Evolutionary conservation across 2,888 invertebrate species (phyloP).

Genomic region (Parnassius mnemosyne): DNA sequence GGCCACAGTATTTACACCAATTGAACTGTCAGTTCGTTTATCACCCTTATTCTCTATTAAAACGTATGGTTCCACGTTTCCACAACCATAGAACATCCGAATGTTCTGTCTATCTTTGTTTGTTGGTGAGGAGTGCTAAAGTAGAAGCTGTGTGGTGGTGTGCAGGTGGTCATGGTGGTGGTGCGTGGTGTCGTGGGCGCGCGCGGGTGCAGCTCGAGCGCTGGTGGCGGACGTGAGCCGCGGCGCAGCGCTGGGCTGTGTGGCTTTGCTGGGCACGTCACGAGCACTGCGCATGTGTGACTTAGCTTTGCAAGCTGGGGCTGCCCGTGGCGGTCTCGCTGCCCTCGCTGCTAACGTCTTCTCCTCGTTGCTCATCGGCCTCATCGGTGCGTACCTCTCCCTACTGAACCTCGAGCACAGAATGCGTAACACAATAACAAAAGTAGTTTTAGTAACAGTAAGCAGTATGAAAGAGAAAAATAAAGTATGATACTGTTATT

Average conservation of each 20-base stretch:
- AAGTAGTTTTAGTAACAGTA: no score
- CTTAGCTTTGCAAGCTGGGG: slow-evolving; percentile 68
- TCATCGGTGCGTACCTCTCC: slow-evolving; percentile 51
- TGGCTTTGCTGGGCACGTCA: slow-evolving; percentile 68
- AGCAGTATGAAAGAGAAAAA: no score
- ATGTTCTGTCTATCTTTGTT: no score
- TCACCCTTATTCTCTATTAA: no score
- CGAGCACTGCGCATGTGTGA: slow-evolving; percentile 75
- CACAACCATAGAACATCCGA: no score
- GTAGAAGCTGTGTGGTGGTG: not conserved
- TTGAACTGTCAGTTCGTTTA: no score
- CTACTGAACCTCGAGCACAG: not conserved
- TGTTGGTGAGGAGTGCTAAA: not conserved
- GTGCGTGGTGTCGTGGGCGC: slow-evolving; percentile 63
- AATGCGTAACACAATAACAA: no score
- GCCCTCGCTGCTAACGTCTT: slow-evolving; percentile 70
- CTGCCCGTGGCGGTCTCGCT: slow-evolving; percentile 58
- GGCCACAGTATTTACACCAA: no score
- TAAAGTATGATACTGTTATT: no score
- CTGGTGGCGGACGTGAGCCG: slow-evolving; percentile 67
- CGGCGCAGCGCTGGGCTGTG: slow-evolving; percentile 63
- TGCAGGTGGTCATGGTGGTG: slow-evolving; percentile 69
- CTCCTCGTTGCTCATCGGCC: slow-evolving; percentile 68
- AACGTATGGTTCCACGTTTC: no score
- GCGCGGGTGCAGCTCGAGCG: slow-evolving; percentile 66